Base-by-base conservation (phyloP, 2,113 vertebrate species). In the Neoarius graeffei region DNA sequence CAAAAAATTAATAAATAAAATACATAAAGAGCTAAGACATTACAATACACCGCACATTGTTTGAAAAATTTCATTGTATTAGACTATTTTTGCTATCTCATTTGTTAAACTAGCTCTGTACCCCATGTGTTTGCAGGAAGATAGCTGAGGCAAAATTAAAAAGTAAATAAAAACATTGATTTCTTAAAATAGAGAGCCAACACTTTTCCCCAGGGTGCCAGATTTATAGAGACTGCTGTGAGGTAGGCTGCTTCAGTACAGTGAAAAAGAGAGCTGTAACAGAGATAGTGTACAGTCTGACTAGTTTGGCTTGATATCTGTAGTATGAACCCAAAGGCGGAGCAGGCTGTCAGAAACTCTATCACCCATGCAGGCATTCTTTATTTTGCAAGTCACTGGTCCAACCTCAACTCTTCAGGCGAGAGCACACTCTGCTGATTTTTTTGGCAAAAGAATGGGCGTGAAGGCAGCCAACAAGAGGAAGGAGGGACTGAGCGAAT, bases 361-460 rank as follows among this genome's bases (percentile, higher is more conserved):
- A 85, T 20, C 9, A n/a, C 57, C 71, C 69, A 35, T 30, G 56
- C 66, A 64, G 25, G 74, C 20, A 20, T 86, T 19, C 19, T 60
- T 52, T 52, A 15, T 35, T 56, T 81, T 35, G 9, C n/a, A 76
- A 76, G 56, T 88, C 73, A 74, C 77, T 83, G 62, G 71, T 80
- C 82, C 42, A 30, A 48, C 81, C 73, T 17, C 35, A 19, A 73
- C 27, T 77, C 42, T 30, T 25, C 76, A 64, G 62, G n/a, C 74
- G 15, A 84, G 42, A 86, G 69, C 60, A 87, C 60, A 71, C 57
- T 30, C 66, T 73, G 48, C 42, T 91, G 84, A 91, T 85, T 88
- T 84, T 54, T 87, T 83, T 67, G 66, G 56, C 85, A 84, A 69
- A 35, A 81, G 42, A 52, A 30, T 57, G 42, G 56, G 81, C 84